Evolutionary conservation across 2,113 vertebrate species (phyloP), one percentile per base, ranked within the genome.

Genomic region (Sorex fumeus): DNA sequence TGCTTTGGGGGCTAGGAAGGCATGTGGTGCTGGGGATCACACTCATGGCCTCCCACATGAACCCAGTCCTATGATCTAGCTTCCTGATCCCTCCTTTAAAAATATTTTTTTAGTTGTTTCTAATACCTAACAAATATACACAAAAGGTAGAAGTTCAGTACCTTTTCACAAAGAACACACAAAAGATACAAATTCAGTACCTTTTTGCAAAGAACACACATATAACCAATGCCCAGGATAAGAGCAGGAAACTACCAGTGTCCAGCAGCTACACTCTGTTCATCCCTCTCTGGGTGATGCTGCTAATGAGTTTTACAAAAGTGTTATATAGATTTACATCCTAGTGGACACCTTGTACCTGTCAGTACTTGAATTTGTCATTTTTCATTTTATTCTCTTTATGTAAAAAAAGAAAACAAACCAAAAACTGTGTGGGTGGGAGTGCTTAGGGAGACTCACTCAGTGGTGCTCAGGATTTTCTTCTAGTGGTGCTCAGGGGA

Each of bases 141-240:
- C 74, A 75, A 40, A 83, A 2, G 7, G 0, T 6, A 70, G 23
- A 79, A 34, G 72, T 87, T 87, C 72, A 50, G 47, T 32, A 23
- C 69, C 43, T 34, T 80, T 83, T 40, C 77, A 62, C 71, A 32
- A 79, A 78, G 13, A n/a, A n/a, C n/a, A 74, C 21, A 90, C 74
- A 75, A 40, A 83, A 2, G 7, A 0, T 6, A 70, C 28, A 79
- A 34, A 77, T 87, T 87, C 72, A 50, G 47, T 32, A 23, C 69
- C 43, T 34, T 80, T 83, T 40, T 72, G 50, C 71, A 32, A 79
- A 78, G 2, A 75, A 74, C 66, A 50, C 1, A 66, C 28, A 9
- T 70, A 18, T 62, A 94, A 43, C 28, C 40, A 80, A 47, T 67
- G 70, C 43, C 81, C 23, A 71, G 32, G 62, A 75, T 62, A 92